Evolutionary conservation across 2,888 invertebrate species (phyloP).

Genomic region (Acleris sparsana): DNA sequence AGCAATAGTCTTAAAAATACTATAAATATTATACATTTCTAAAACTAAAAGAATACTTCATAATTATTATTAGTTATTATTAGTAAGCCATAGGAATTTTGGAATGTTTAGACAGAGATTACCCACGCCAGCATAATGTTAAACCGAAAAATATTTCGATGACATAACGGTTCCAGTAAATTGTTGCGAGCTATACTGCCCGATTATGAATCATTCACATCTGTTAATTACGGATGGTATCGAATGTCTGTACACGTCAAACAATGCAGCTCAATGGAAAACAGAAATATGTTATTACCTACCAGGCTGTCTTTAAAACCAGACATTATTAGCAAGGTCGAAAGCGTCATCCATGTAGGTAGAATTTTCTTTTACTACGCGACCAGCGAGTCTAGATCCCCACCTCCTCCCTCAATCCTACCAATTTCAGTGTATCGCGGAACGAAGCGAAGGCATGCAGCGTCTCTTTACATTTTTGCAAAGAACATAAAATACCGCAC

Average conservation of each 20-base stretch:
- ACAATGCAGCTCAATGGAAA: constrained; percentile 23
- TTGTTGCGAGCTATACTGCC: not conserved
- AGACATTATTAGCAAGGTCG: constrained; percentile 50
- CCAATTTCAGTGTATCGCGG: constrained; percentile 4
- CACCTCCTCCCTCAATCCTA: constrained; percentile 25
- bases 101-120: not conserved
- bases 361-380: constrained; percentile 41
- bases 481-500: constrained; percentile 64
- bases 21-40: no score
- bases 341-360: constrained; percentile 39
- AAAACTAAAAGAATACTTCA: no score
- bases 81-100: no score
- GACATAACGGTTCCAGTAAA: constrained; percentile 14
- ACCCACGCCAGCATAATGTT: not conserved
- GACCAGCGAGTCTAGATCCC: constrained; percentile 41
- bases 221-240: constrained; percentile 26
- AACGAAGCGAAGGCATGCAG: constrained; percentile 38
- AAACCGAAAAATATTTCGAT: constrained; percentile 15
- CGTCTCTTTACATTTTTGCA: constrained; percentile 55
- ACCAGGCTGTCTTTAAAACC: constrained; percentile 36
- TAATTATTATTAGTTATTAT: no score
- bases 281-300: constrained; percentile 25
- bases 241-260: constrained; percentile 20
- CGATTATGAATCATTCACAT: constrained; percentile 24
- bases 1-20: no score